A percentile compares a stretch with the other conserved stretches of the same genome.
These are phyloP conservation scores for Andrena fulva DNA, from an alignment of 2,888 invertebrate species.

Conservation along the genomic window DNA sequence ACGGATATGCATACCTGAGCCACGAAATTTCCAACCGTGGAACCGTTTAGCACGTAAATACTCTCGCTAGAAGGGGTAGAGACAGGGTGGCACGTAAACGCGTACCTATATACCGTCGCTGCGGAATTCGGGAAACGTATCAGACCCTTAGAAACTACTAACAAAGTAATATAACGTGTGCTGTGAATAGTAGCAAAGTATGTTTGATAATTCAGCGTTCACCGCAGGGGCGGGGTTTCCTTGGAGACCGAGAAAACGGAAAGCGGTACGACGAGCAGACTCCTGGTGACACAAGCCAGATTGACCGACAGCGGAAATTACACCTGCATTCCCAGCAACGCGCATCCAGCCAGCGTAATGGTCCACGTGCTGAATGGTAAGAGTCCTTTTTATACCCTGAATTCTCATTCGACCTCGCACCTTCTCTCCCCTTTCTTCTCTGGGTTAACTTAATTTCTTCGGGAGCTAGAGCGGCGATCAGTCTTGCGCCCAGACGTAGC, in stretches of 20 bases:
- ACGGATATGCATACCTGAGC: neutral
- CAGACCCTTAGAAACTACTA: conserved; percentile 50
- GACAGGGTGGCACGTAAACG: neutral
- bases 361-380: conserved; percentile 84
- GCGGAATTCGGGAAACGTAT: conserved; percentile 12
- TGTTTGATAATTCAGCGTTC: conserved; percentile 83
- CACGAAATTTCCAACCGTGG: neutral
- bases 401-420: conserved; percentile 4
- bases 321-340: conserved; percentile 93
- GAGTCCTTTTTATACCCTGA: conserved; percentile 60
- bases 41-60: neutral
- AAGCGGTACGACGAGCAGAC: conserved; percentile 92
- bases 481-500: conserved; percentile 61
- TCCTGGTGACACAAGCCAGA: conserved; percentile 94
- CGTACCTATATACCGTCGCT: neutral
- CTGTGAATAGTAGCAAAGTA: conserved; percentile 74
- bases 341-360: conserved; percentile 83
- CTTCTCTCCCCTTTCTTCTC: neutral
- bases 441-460: conserved; percentile 58
- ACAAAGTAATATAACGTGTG: conserved; percentile 54
- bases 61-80: neutral
- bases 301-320: conserved; percentile 95
- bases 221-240: conserved; percentile 93
- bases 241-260: conserved; percentile 94
- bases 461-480: conserved; percentile 46